These are phyloP conservation scores for Erythrolamprus reginae DNA, from an alignment of 2,113 vertebrate genomes.

Conservation along the genomic window DNA sequence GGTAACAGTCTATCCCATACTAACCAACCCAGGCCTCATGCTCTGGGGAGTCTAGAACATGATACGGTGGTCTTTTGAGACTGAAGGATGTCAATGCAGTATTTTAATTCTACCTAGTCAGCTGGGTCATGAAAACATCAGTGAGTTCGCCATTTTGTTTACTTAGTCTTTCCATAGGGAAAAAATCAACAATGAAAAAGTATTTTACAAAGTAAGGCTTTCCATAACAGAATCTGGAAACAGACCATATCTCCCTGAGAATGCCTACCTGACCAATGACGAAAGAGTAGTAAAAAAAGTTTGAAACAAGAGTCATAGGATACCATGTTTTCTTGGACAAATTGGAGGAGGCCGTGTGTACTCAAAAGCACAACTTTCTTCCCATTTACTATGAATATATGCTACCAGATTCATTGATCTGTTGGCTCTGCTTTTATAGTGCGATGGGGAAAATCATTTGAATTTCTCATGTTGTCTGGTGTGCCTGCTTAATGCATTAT, in stretches of 20 bases:
- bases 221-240: neutral
- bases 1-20: too few relatives aligned
- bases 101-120: neutral
- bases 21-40: too few relatives aligned
- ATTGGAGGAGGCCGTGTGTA: neutral
- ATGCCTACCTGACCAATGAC: neutral
- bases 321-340: neutral
- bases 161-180: neutral
- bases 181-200: neutral
- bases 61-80: too few relatives aligned
- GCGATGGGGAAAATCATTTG: neutral
- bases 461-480: neutral
- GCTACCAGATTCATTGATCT: neutral
- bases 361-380: neutral
- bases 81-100: too few relatives aligned
- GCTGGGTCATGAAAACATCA: neutral
- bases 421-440: neutral
- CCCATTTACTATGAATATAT: neutral
- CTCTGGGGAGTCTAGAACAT: too few relatives aligned
- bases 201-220: neutral
- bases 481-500: neutral
- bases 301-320: neutral
- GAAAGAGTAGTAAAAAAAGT: neutral
- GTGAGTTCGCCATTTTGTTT: neutral
- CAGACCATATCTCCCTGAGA: neutral